A percentile compares a stretch with the other conserved stretches of the same genome.
phyloP scores from a whole-genome alignment of 1,140 invertebrate species.

The Berghia stephanieae region DNA sequence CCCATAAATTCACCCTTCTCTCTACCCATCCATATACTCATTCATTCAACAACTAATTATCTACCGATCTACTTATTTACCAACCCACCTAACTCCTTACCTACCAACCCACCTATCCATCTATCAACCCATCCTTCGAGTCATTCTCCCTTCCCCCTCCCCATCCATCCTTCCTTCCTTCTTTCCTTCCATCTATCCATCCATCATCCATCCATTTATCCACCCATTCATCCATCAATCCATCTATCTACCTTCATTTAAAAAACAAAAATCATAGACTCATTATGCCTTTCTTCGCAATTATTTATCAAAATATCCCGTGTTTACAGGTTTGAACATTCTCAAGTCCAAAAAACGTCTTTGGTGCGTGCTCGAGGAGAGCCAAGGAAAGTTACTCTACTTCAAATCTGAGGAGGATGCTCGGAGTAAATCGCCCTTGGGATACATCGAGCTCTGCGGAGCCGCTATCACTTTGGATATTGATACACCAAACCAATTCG shows the following conservation, averaged over 20 bases:
- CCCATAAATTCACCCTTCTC: no score
- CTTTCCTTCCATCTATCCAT: background rate
- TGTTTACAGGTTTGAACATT: conserved; percentile 58
- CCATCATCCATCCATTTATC: background rate
- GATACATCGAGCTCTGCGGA: conserved; percentile 55
- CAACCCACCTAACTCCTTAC: background rate
- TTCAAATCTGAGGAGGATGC: conserved; percentile 58
- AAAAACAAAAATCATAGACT: background rate
- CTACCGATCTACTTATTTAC: background rate
- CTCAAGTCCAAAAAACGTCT: conserved; percentile 57
- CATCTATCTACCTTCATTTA: background rate
- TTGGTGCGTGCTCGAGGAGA: conserved; percentile 67
- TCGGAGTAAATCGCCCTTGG: conserved; percentile 48
- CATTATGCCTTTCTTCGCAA: background rate
- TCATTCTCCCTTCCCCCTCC: no score
- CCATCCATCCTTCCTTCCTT: background rate
- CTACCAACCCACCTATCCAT: background rate
- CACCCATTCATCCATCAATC: background rate
- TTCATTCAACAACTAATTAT: no score
- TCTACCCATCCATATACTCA: no score
- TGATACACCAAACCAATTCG: conserved; percentile 65
- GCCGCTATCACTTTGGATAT: conserved; percentile 65
- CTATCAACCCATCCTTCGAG: background rate
- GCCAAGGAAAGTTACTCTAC: conserved; percentile 57
- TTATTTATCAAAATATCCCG: background rate